Evolutionary conservation across 2,113 vertebrate species (phyloP), one percentile per base, ranked within the genome.

Genomic region (Holacanthus passer): DNA sequence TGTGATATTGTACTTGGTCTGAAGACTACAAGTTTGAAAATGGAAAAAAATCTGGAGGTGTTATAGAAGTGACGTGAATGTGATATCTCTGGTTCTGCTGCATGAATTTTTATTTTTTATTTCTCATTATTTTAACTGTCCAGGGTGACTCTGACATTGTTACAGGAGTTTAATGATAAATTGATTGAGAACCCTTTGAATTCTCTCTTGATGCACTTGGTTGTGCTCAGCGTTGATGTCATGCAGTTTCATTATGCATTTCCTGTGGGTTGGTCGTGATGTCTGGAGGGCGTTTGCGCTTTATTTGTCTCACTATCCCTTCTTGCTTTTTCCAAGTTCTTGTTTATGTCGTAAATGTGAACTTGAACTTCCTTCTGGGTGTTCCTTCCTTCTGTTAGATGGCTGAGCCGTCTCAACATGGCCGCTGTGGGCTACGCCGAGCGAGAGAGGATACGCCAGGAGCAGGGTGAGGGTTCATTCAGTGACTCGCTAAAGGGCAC

Each of bases 321-420:
- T n/a, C 19, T 35, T 19, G 29, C 16, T 65, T 19, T 29, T 20
- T 20, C 14, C 5, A 4, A n/a, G 35, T 10, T 27, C 10, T 64
- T 45, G 39, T 45, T 27, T 56, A 29, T 17, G 22, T 6, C 4
- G 19, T 47, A 7, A 60, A 69, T 37, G 17, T 14, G 3, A 69
- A 31, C 47, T 5, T 32, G 13, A 37, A 7, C 50, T 14, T 35
- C 24, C 22, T 14, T 8, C 52, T 43, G 11, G 58, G 13, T 67
- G 24, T 41, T 71, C 3, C 53, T 7, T 39, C 7, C 27, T 37
- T 29, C 58, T 70, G 27, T 56, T 90, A 99, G 98, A 82, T 99
- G 98, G 98, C 95, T 99, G 92, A 99, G 97, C 92, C 96, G 97
- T 92, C 96, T 99, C 91, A 99, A 97, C 94, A 97, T 97, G 96